Evolutionary conservation across 2,888 invertebrate genomes (phyloP).

Genomic region (Chrysomela aeneicollis): DNA sequence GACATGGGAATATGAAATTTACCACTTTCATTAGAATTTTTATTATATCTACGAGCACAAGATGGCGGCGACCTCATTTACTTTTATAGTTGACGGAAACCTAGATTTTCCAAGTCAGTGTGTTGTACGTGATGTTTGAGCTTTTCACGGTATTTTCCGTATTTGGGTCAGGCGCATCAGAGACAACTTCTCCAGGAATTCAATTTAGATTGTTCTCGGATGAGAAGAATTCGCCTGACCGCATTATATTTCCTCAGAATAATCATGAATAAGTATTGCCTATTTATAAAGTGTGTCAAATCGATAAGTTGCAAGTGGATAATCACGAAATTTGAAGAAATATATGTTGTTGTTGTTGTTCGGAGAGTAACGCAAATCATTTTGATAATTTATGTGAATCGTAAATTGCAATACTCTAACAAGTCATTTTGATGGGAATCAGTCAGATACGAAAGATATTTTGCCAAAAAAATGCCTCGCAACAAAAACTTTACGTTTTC

Average conservation of each 20-base stretch:
- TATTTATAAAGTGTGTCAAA: too few relatives aligned
- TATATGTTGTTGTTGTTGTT: too few relatives aligned
- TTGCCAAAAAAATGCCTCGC: too few relatives aligned
- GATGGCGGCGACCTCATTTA: neutral
- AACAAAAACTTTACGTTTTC: too few relatives aligned
- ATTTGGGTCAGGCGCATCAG: neutral
- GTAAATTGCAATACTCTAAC: too few relatives aligned
- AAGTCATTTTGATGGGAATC: too few relatives aligned
- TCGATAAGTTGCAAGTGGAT: too few relatives aligned
- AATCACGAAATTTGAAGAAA: too few relatives aligned
- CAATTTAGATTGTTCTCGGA: neutral
- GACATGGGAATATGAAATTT: conserved; percentile 22
- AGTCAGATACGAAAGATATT: too few relatives aligned
- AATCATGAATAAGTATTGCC: neutral
- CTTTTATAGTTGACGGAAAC: neutral
- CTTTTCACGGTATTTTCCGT: neutral
- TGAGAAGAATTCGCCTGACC: neutral
- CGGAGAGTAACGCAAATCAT: too few relatives aligned
- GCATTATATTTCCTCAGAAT: neutral
- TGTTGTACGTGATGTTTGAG: neutral
- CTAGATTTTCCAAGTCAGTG: conserved; percentile 7
- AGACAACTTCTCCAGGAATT: neutral
- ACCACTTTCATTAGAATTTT: conserved; percentile 30
- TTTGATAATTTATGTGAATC: too few relatives aligned
- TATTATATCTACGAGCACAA: conserved; percentile 12